Conservation (phyloP, 2,888 invertebrate genomes). For the Synergus japonicus region DNA sequence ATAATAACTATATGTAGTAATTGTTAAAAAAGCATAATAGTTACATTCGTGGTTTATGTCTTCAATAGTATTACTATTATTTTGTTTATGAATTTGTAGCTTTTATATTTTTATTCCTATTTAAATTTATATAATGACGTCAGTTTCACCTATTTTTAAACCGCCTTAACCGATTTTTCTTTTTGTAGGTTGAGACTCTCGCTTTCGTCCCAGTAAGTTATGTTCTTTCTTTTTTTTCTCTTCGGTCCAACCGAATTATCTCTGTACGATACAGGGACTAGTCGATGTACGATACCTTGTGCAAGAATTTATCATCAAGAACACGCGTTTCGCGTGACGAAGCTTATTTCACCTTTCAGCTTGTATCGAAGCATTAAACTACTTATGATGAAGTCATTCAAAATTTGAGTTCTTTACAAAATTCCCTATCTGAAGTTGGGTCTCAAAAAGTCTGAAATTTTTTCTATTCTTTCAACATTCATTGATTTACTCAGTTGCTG, state of each 20-base stretch:
- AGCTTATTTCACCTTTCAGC: slow-evolving; percentile 5
- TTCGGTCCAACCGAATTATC: slow-evolving; percentile 18
- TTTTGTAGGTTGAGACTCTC: slow-evolving; percentile 18
- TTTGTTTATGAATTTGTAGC: neutral
- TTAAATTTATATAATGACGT: neutral
- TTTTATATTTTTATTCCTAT: neutral
- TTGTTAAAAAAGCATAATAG: too few relatives aligned
- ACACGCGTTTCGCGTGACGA: slow-evolving; percentile 13
- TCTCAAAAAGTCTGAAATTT: too few relatives aligned
- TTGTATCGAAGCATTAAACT: neutral
- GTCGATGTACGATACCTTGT: slow-evolving; percentile 1
- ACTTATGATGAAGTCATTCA: neutral
- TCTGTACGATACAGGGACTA: neutral
- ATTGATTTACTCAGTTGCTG: too few relatives aligned
- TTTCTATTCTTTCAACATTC: too few relatives aligned
- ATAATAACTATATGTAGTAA: too few relatives aligned
- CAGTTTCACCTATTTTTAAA: slow-evolving; percentile 37
- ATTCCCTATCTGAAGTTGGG: neutral
- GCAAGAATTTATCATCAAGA: slow-evolving; percentile 20
- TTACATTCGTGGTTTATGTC: neutral
- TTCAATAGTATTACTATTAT: neutral
- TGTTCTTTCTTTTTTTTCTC: slow-evolving; percentile 23
- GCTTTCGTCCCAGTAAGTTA: slow-evolving; percentile 38
- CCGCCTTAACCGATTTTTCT: slow-evolving; percentile 4
- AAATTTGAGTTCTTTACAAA: neutral